Conservation (phyloP, 2,888 invertebrate genomes). For the Nomada lathburiana region DNA sequence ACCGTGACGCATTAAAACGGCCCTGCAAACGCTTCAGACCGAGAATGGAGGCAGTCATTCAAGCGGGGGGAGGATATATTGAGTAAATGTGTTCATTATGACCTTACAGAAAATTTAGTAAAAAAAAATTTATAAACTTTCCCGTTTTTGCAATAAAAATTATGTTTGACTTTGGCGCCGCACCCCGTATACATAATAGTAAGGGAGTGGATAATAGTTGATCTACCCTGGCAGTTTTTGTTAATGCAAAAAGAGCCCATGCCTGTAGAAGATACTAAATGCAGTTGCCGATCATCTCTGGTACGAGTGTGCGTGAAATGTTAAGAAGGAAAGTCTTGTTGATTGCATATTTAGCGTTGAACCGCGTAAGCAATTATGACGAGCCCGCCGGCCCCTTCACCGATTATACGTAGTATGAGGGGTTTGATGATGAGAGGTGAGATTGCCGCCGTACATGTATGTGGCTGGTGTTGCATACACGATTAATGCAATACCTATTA, state of each 20-base stretch:
- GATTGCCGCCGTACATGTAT: slow-evolving; percentile 32
- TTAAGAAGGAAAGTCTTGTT: too few species aligned
- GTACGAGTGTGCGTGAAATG: too few species aligned
- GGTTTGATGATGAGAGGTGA: slow-evolving; percentile 38
- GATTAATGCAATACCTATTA: slow-evolving; percentile 63
- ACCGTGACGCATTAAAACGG: slow-evolving; percentile 25
- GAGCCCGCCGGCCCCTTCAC: slow-evolving; percentile 38
- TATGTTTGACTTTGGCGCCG: slow-evolving; percentile 17
- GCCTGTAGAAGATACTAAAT: too few species aligned
- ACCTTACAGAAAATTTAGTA: slow-evolving; percentile 2
- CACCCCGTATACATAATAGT: background rate
- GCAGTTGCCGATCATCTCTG: too few species aligned
- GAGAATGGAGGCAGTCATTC: slow-evolving; percentile 43
- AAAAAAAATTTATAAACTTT: background rate
- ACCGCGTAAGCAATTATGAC: slow-evolving; percentile 43
- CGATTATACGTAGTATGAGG: slow-evolving; percentile 52
- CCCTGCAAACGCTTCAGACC: slow-evolving; percentile 42
- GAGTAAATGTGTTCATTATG: slow-evolving; percentile 21
- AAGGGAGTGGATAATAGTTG: too few species aligned
- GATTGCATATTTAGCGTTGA: slow-evolving; percentile 28
- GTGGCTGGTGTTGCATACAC: slow-evolving; percentile 43
- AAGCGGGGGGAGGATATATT: slow-evolving; percentile 35
- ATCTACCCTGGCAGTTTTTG: too few species aligned
- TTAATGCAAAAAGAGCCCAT: too few species aligned
- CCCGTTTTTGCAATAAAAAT: slow-evolving; percentile 18